Conservation (phyloP, 2,888 invertebrate species). For the Lapara coniferarum region DNA sequence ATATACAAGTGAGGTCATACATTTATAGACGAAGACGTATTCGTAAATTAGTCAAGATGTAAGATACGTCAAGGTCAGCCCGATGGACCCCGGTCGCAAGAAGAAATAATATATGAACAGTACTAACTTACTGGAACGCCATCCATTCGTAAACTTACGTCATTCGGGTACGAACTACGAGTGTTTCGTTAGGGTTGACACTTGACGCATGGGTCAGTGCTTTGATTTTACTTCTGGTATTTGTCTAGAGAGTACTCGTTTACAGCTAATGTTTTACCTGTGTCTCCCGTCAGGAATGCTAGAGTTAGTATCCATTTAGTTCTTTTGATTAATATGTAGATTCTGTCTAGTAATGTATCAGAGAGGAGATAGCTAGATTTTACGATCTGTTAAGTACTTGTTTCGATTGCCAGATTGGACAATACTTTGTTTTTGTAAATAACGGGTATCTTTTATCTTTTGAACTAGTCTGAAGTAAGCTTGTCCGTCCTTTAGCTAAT, state of each 20-base stretch:
- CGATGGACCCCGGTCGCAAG: not conserved
- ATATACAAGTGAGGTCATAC: conserved; percentile 7
- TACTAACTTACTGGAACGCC: not conserved
- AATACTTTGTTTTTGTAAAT: no score
- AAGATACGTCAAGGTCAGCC: conserved; percentile 10
- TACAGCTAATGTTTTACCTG: not conserved
- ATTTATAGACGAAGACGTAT: not conserved
- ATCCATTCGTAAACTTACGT: conserved; percentile 3
- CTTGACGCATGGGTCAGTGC: not conserved
- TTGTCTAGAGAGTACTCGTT: not conserved
- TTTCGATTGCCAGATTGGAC: no score
- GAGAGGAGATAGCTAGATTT: no score
- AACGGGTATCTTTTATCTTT: no score
- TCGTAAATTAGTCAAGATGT: conserved; percentile 15
- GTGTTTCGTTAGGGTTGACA: conserved; percentile 13
- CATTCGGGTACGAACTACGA: not conserved
- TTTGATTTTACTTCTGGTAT: not conserved
- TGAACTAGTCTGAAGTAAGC: no score
- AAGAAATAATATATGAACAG: conserved; percentile 4
- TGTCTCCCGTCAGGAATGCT: not conserved
- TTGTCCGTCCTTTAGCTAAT: no score
- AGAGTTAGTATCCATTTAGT: no score
- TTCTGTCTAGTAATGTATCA: no score
- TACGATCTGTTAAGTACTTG: no score
- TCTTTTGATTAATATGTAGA: no score